phyloP scores from a whole-genome alignment of 2,113 vertebrate species.

The Chlamydotis undulata region DNA sequence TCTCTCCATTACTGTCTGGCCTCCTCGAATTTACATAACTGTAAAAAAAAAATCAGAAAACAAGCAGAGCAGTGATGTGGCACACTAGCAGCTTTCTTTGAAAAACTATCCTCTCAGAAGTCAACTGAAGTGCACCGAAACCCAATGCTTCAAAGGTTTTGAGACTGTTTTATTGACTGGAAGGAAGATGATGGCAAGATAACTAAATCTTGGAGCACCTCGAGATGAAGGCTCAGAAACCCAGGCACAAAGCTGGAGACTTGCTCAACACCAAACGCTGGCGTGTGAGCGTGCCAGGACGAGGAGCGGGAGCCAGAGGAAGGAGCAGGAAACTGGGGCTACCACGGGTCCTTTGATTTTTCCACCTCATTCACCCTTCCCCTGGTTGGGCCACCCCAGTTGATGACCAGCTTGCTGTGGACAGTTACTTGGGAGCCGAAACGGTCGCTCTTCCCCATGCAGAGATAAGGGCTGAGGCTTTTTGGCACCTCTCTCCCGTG shows the following conservation, averaged over 20 bases:
- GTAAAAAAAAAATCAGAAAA: not conserved
- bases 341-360: not conserved
- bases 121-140: slow-evolving; percentile 37
- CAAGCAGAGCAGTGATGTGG: slow-evolving; percentile 11
- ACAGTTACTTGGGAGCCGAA: not conserved
- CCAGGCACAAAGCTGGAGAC: not conserved
- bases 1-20: slow-evolving; percentile 10
- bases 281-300: not conserved
- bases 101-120: slow-evolving; percentile 18
- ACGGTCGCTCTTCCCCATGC: not conserved
- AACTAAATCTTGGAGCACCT: slow-evolving; percentile 15
- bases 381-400: not conserved
- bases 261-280: slow-evolving; percentile 5
- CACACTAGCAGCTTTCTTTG: not conserved
- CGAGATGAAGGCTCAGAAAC: not conserved
- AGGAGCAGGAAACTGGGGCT: not conserved
- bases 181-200: slow-evolving; percentile 57
- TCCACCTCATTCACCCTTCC: not conserved
- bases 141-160: slow-evolving; percentile 19
- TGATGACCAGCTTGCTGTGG: not conserved
- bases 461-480: not conserved
- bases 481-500: not conserved
- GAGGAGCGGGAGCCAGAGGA: not conserved
- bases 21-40: slow-evolving; percentile 21
- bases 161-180: slow-evolving; percentile 34